phyloP scores from a whole-genome alignment of 2,888 invertebrate species.

The Rhopalosiphum nymphaeae region DNA sequence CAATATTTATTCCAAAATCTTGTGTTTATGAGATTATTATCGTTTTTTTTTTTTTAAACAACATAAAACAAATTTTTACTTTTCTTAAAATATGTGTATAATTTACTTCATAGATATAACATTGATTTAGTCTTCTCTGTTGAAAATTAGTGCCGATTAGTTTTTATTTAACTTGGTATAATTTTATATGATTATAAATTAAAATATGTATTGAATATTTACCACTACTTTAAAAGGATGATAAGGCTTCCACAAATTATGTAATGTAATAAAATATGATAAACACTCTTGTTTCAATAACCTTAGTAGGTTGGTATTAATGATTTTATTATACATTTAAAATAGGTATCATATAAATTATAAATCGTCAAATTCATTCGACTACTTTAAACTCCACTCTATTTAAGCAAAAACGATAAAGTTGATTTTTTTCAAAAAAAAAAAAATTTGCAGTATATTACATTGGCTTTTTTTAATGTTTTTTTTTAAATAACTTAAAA shows the following conservation, averaged over 20 bases:
- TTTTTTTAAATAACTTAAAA: neutral
- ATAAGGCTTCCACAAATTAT: neutral
- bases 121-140: neutral
- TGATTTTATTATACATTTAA: neutral
- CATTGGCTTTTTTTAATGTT: neutral
- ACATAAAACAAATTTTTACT: neutral
- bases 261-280: neutral
- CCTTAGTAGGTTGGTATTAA: neutral
- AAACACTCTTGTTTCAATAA: neutral
- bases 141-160: neutral
- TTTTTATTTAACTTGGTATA: neutral
- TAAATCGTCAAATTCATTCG: neutral
- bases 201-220: neutral
- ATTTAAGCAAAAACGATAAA: neutral
- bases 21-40: neutral
- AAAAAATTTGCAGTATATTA: neutral
- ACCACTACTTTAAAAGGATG: neutral
- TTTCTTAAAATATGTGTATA: neutral
- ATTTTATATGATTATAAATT: neutral
- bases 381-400: neutral
- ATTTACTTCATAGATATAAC: neutral
- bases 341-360: neutral
- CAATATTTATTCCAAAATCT: neutral
- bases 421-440: neutral
- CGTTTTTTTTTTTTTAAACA: neutral